Conservation (phyloP, 2,888 invertebrate genomes). For the Orthosia cruda region DNA sequence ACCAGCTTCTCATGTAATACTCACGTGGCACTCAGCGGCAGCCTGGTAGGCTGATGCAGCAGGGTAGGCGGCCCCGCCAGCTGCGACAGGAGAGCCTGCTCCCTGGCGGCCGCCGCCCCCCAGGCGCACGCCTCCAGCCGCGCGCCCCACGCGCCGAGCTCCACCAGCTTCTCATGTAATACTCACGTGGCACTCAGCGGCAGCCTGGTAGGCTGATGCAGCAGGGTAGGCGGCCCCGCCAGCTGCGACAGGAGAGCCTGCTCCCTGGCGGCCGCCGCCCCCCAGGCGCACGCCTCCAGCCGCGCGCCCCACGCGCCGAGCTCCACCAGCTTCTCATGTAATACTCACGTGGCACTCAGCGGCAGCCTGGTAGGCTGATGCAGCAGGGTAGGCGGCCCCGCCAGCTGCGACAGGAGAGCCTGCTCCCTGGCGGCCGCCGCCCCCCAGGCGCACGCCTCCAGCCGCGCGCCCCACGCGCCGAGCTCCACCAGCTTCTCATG, state of each 20-base stretch:
- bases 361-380: conserved; percentile 57
- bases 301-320: conserved; percentile 96
- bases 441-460: conserved; percentile 96
- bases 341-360: conserved; percentile 66
- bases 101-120: conserved; percentile 93
- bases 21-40: conserved; percentile 69
- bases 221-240: conserved; percentile 81
- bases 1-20: conserved; percentile 93
- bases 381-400: conserved; percentile 81
- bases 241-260: conserved; percentile 94
- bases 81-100: conserved; percentile 94
- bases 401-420: conserved; percentile 93
- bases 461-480: conserved; percentile 95
- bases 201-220: conserved; percentile 61
- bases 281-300: conserved; percentile 96
- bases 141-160: conserved; percentile 96
- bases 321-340: conserved; percentile 95
- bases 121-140: conserved; percentile 96
- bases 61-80: conserved; percentile 82
- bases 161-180: conserved; percentile 94
- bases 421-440: conserved; percentile 93
- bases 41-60: conserved; percentile 62
- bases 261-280: conserved; percentile 93
- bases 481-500: conserved; percentile 97
- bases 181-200: conserved; percentile 68